Evolutionary conservation across 2,888 invertebrate species (phyloP).

Genomic region (Thereva nobilitata): DNA sequence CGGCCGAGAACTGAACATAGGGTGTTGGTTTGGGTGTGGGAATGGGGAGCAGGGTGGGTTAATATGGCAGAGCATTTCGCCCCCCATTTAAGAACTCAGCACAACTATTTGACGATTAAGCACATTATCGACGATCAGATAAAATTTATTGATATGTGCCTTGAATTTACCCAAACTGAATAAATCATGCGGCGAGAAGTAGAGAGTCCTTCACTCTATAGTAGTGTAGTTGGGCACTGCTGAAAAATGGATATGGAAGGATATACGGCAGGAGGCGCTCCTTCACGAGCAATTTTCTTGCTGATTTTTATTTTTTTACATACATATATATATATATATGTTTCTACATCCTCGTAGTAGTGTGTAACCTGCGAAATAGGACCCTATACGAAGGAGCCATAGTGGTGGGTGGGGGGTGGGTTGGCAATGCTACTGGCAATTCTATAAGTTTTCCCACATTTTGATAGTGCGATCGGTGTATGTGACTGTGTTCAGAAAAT

Average conservation of each 20-base stretch:
- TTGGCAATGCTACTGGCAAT: slow-evolving; percentile 3
- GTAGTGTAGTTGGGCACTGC: neutral
- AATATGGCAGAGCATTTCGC: slow-evolving; percentile 31
- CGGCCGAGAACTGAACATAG: too few species aligned
- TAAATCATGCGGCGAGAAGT: slow-evolving; percentile 34
- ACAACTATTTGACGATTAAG: slow-evolving; percentile 37
- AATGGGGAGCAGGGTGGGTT: neutral
- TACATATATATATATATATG: slow-evolving; percentile 1
- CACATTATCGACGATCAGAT: slow-evolving; percentile 36
- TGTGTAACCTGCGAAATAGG: too few species aligned
- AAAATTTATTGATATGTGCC: slow-evolving; percentile 37
- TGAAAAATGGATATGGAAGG: neutral
- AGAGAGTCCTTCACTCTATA: slow-evolving; percentile 27
- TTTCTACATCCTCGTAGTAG: too few species aligned
- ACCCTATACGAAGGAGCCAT: too few species aligned
- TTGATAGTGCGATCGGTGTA: slow-evolving; percentile 19
- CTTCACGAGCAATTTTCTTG: slow-evolving; percentile 32
- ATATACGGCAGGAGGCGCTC: neutral
- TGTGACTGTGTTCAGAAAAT: slow-evolving; percentile 22
- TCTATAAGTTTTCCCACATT: slow-evolving; percentile 29
- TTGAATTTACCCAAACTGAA: slow-evolving; percentile 35
- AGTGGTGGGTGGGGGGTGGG: slow-evolving; percentile 10
- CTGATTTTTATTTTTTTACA: slow-evolving; percentile 19
- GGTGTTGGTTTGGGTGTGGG: too few species aligned
- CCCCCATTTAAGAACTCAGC: slow-evolving; percentile 5